These are phyloP conservation scores for Phyllostomus discolor DNA, from an alignment of 2,113 vertebrate genomes.

Conservation along the genomic window DNA sequence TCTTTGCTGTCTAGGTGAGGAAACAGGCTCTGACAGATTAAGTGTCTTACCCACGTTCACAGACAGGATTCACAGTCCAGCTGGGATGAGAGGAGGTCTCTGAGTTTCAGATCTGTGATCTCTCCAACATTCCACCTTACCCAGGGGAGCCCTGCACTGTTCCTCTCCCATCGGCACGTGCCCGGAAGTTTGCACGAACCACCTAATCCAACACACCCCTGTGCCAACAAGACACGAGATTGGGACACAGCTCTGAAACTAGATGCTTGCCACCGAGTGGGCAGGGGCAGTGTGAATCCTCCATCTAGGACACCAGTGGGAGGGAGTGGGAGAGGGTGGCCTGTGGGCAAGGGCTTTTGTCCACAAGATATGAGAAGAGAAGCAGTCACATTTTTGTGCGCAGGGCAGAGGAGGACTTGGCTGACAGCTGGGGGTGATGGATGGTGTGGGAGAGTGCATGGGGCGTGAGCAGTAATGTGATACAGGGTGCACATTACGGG, in stretches of 20 bases:
- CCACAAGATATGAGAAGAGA: rapidly evolving
- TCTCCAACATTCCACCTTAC: not conserved
- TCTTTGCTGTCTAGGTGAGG: not conserved
- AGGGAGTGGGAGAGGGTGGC: rapidly evolving
- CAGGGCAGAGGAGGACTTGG: not conserved
- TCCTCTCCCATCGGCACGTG: not conserved
- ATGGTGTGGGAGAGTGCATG: constrained; percentile 45
- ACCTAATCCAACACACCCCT: not conserved
- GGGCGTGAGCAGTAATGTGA: constrained; percentile 69
- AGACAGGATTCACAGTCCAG: not conserved
- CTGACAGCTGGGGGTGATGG: constrained; percentile 61
- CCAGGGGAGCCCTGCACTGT: not conserved
- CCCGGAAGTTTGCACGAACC: not conserved
- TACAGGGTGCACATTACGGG: constrained; percentile 67
- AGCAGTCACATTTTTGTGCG: not conserved
- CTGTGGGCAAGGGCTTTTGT: not conserved
- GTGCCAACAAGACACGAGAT: not conserved
- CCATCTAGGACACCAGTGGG: not conserved
- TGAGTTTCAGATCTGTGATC: not conserved
- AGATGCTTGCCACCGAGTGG: not conserved
- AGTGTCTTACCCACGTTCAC: not conserved
- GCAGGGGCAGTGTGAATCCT: not conserved
- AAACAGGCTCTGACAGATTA: not conserved
- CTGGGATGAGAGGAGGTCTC: not conserved
- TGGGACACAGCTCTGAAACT: not conserved